Percentiles rank a stretch among this genome's conserved stretches.
Conservation (phyloP, 2,888 invertebrate genomes). For the Strigamia transsilvanica region DNA sequence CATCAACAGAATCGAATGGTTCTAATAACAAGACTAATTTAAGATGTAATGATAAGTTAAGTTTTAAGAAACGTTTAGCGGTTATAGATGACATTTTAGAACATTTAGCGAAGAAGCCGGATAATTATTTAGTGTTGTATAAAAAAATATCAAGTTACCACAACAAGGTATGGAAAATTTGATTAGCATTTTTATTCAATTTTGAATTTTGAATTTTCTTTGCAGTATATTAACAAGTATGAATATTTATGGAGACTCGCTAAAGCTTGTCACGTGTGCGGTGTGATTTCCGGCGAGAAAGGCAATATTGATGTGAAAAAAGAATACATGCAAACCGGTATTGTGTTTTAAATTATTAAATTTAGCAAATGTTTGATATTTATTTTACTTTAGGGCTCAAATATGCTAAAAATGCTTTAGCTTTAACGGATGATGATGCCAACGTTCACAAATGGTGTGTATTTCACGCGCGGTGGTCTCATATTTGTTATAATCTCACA, state of each 20-base stretch:
- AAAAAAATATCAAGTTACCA: background rate
- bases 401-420: conserved; percentile 69
- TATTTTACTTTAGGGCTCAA: conserved; percentile 66
- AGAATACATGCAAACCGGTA: conserved; percentile 56
- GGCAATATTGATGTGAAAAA: conserved; percentile 63
- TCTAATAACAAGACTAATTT: background rate
- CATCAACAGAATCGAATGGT: background rate
- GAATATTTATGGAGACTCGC: conserved; percentile 66
- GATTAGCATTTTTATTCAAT: conserved; percentile 54
- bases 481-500: background rate
- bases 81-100: conserved; percentile 50
- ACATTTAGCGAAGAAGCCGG: conserved; percentile 27
- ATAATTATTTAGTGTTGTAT: conserved; percentile 8
- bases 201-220: background rate
- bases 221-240: conserved; percentile 59
- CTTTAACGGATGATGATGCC: conserved; percentile 66
- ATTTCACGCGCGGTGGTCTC: background rate
- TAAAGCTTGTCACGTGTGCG: conserved; percentile 61
- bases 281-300: conserved; percentile 58
- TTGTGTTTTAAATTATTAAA: background rate
- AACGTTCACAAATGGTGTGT: conserved; percentile 75
- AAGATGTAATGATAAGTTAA: background rate
- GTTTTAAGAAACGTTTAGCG: conserved; percentile 29
- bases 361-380: background rate
- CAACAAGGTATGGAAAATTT: background rate